Conservation (phyloP, 2,888 invertebrate genomes). For the Hybos culiciformis region DNA sequence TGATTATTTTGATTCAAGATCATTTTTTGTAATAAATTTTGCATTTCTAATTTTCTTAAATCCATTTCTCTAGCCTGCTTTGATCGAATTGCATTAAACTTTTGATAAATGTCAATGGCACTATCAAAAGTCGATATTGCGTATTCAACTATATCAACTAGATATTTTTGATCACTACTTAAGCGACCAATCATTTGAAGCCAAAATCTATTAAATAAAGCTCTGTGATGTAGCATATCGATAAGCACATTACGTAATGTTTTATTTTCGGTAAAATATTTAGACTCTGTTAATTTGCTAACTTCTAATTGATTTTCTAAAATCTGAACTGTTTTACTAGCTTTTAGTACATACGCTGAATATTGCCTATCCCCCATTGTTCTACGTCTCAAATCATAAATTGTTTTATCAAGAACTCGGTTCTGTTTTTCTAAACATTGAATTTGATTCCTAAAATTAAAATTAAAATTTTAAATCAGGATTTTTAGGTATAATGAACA, state of each 20-base stretch:
- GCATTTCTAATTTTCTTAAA: slow-evolving; percentile 27
- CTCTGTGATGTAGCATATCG: slow-evolving; percentile 25
- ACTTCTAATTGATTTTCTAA: slow-evolving; percentile 31
- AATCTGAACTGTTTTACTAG: slow-evolving; percentile 24
- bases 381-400: slow-evolving; percentile 26
- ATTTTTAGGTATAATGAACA: too few species aligned
- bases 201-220: slow-evolving; percentile 29
- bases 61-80: slow-evolving; percentile 25
- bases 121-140: slow-evolving; percentile 30
- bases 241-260: slow-evolving; percentile 25
- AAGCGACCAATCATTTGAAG: slow-evolving; percentile 28
- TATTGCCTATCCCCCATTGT: slow-evolving; percentile 31
- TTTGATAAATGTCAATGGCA: slow-evolving; percentile 29
- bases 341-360: slow-evolving; percentile 22
- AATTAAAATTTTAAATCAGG: too few species aligned
- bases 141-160: slow-evolving; percentile 30
- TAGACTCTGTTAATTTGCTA: slow-evolving; percentile 28
- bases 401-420: slow-evolving; percentile 25
- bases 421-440: slow-evolving; percentile 26
- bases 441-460: slow-evolving; percentile 24
- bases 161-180: slow-evolving; percentile 31
- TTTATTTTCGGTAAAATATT: slow-evolving; percentile 26
- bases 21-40: slow-evolving; percentile 26
- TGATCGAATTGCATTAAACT: slow-evolving; percentile 24
- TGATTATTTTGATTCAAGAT: slow-evolving; percentile 26